These are phyloP conservation scores for Lycia hirtaria DNA, from an alignment of 2,888 invertebrate genomes.

Conservation along the genomic window DNA sequence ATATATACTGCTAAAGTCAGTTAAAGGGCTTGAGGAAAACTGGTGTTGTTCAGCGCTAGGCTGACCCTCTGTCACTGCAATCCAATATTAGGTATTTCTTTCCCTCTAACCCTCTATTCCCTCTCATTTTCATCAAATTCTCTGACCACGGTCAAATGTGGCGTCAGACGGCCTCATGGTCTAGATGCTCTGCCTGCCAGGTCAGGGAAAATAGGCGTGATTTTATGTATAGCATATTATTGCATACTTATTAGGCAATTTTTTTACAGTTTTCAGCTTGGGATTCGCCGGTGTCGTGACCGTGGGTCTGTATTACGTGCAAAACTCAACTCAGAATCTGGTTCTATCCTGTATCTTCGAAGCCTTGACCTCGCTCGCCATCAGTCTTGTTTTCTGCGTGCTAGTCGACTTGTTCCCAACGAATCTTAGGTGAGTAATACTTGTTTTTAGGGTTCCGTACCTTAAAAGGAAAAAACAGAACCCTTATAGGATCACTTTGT, in stretches of 20 bases:
- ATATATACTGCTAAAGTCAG: too few species aligned
- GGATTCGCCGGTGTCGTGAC: constrained; percentile 90
- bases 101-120: too few species aligned
- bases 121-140: too few species aligned
- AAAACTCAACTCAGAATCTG: constrained; percentile 89
- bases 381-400: constrained; percentile 92
- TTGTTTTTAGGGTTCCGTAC: neutral
- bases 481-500: too few species aligned
- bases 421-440: constrained; percentile 88
- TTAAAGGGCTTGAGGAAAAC: too few species aligned
- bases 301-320: constrained; percentile 90
- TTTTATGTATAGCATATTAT: neutral
- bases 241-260: neutral
- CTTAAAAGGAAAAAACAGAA: neutral
- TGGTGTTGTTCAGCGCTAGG: too few species aligned
- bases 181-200: too few species aligned
- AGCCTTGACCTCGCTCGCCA: constrained; percentile 91
- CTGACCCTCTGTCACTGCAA: too few species aligned
- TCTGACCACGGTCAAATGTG: too few species aligned
- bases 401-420: constrained; percentile 93
- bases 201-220: too few species aligned
- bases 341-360: constrained; percentile 92
- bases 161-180: too few species aligned
- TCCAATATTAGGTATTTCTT: too few species aligned
- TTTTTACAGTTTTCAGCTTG: constrained; percentile 89